phyloP scores from a whole-genome alignment of 1,140 invertebrate genomes.

The Dinothrombium tinctorium region DNA sequence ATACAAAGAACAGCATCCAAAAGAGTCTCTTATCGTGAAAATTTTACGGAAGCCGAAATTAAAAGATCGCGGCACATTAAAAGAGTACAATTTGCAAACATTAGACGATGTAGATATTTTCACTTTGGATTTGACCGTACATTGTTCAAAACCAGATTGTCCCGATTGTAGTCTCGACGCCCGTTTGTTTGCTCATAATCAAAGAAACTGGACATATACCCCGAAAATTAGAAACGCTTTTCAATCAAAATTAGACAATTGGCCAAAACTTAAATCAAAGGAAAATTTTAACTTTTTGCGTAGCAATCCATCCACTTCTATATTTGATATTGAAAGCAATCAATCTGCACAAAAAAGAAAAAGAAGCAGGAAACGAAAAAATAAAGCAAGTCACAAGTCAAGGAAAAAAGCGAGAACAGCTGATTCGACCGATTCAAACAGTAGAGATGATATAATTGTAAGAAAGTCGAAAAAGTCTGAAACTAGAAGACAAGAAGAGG shows the following conservation, averaged over 20 bases:
- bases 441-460: background rate
- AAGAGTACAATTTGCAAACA: conserved; percentile 30
- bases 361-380: conserved; percentile 1
- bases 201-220: conserved; percentile 34
- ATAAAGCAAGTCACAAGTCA: background rate
- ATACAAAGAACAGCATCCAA: background rate
- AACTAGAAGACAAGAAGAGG: background rate
- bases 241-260: background rate
- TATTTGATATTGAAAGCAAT: background rate
- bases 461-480: background rate
- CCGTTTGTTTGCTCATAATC: conserved; percentile 36
- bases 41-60: conserved; percentile 6
- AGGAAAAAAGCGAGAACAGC: conserved; percentile 2
- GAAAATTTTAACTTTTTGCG: background rate
- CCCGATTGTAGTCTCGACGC: conserved; percentile 49
- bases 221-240: conserved; percentile 4
- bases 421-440: background rate
- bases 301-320: background rate
- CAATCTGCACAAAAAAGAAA: background rate
- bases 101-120: conserved; percentile 27
- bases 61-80: conserved; percentile 26
- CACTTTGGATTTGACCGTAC: conserved; percentile 28
- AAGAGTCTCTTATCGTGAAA: conserved; percentile 1
- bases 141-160: conserved; percentile 39
- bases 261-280: background rate